Percentiles rank a stretch among this genome's conserved stretches.
These are phyloP conservation scores for Drosophila biarmipes DNA, from an alignment of 1,140 invertebrate species.

Conservation along the genomic window DNA sequence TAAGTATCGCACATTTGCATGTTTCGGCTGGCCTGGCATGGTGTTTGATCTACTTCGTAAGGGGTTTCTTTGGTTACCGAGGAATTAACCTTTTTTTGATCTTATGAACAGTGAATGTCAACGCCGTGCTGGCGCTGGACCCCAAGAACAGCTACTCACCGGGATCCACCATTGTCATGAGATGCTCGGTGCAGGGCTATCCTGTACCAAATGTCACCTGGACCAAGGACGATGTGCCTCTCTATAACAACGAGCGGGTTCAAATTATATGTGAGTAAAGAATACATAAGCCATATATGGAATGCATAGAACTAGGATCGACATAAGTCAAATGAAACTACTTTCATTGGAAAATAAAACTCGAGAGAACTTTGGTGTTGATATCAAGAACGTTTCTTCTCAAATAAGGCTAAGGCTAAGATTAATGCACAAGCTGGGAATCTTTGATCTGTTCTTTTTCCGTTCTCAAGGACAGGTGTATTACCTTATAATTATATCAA, in stretches of 20 bases:
- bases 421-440: too few relatives aligned
- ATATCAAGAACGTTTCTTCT: too few relatives aligned
- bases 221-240: constrained; percentile 89
- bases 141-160: constrained; percentile 86
- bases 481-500: background rate
- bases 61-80: background rate
- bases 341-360: too few relatives aligned
- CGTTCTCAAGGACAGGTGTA: too few relatives aligned
- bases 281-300: too few relatives aligned
- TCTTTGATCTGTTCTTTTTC: too few relatives aligned
- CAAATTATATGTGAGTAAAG: constrained; percentile 66
- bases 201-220: constrained; percentile 90
- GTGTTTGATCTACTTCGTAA: constrained; percentile 18
- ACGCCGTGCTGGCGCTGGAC: constrained; percentile 86
- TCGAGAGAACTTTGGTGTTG: too few relatives aligned
- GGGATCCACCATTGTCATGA: constrained; percentile 89
- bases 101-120: constrained; percentile 86
- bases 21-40: constrained; percentile 28
- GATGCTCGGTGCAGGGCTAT: constrained; percentile 91
- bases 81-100: constrained; percentile 12
- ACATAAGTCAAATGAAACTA: too few relatives aligned
- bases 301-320: background rate
- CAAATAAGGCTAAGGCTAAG: too few relatives aligned
- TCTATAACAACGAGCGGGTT: constrained; percentile 64
- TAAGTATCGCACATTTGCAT: constrained; percentile 65